Evolutionary conservation across 2,113 vertebrate genomes (phyloP).

Genomic region (Cephalopterus ornatus): DNA sequence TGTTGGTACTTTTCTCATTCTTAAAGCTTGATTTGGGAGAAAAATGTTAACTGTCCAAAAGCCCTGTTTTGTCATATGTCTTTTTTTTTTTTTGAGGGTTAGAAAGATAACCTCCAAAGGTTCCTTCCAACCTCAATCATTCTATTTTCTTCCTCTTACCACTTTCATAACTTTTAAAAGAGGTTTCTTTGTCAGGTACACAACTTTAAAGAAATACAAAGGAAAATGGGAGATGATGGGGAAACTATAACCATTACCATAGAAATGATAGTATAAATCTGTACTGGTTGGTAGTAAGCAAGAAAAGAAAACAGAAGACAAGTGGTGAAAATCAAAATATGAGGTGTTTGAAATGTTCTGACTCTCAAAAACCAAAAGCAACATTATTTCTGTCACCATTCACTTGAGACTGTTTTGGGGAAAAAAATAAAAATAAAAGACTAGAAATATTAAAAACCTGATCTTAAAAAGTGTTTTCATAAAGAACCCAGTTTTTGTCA

Average conservation of each 20-base stretch:
- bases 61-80: neutral
- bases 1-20: neutral
- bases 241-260: neutral
- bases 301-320: neutral
- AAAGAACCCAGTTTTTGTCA: neutral
- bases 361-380: neutral
- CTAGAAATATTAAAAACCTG: neutral
- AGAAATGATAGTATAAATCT: neutral
- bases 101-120: neutral
- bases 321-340: neutral
- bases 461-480: neutral
- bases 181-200: neutral
- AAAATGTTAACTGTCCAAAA: neutral
- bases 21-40: neutral
- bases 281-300: neutral
- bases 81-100: neutral
- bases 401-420: neutral
- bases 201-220: neutral
- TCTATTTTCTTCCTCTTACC: neutral
- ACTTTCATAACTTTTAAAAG: neutral
- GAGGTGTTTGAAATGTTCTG: neutral
- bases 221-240: neutral
- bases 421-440: neutral
- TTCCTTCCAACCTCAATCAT: neutral
- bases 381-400: neutral